These are phyloP conservation scores for Tinamus major DNA, from an alignment of 2,797 vertebrate species.

Conservation along the genomic window DNA sequence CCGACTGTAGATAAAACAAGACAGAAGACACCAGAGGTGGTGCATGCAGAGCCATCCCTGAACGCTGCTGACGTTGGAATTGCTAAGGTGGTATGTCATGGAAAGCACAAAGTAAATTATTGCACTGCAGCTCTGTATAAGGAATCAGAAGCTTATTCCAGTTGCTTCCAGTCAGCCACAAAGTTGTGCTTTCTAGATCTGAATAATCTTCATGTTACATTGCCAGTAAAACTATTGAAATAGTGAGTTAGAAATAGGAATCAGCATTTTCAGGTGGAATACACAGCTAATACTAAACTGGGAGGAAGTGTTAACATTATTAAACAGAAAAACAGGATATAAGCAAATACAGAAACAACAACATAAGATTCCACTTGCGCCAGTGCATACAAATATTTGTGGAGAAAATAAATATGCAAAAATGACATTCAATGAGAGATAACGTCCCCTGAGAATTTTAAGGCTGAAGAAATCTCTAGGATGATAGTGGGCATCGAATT, in stretches of 20 bases:
- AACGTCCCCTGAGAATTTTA: slow-evolving; percentile 19
- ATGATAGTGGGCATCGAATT: slow-evolving; percentile 49
- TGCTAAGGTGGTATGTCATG: background rate
- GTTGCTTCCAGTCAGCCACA: background rate
- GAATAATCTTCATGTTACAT: background rate
- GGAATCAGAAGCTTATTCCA: background rate
- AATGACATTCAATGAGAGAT: background rate
- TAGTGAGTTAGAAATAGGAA: background rate
- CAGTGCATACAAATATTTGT: background rate
- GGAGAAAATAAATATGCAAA: slow-evolving; percentile 28
- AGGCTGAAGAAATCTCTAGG: slow-evolving; percentile 44
- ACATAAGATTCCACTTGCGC: background rate
- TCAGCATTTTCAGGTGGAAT: background rate
- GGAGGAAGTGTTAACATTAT: background rate
- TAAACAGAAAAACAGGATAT: background rate
- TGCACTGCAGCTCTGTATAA: background rate
- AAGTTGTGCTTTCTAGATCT: background rate
- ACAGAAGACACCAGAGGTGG: background rate
- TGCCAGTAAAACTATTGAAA: background rate
- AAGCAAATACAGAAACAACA: slow-evolving; percentile 6
- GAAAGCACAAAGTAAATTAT: background rate
- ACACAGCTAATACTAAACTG: background rate
- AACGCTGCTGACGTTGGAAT: accelerated
- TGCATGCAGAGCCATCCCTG: background rate
- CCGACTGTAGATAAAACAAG: background rate